Evolutionary conservation across 2,888 invertebrate genomes (phyloP).

Genomic region (Drosophila anomelani): DNA sequence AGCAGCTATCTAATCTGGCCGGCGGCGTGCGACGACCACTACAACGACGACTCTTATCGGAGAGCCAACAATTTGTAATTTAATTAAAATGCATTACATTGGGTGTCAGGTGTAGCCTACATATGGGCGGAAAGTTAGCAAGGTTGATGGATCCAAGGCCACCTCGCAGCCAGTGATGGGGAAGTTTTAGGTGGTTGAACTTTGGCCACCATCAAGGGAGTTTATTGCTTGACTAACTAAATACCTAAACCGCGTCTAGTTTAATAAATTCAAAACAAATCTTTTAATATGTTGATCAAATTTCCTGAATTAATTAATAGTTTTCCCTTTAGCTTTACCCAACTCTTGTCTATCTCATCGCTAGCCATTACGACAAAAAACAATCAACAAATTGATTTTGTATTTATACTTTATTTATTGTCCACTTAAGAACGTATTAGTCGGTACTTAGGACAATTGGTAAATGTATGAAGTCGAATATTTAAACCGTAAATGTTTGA

Average conservation of each 20-base stretch:
- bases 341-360: not conserved
- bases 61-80: conserved; percentile 33
- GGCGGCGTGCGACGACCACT: conserved; percentile 2
- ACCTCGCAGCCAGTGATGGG: not conserved
- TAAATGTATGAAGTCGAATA: conserved; percentile 27
- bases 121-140: conserved; percentile 11
- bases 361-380: not conserved
- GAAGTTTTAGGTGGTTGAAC: conserved; percentile 1
- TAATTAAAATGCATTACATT: conserved; percentile 42
- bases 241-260: too few relatives aligned
- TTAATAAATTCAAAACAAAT: not conserved
- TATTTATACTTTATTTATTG: conserved; percentile 60
- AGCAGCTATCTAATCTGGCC: conserved; percentile 63
- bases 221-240: not conserved
- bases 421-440: conserved; percentile 58
- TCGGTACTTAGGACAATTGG: conserved; percentile 40
- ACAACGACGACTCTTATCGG: conserved; percentile 11
- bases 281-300: not conserved
- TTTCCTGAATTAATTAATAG: not conserved
- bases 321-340: not conserved
- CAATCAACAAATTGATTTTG: conserved; percentile 19
- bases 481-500: conserved; percentile 18
- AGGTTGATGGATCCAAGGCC: not conserved
- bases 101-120: conserved; percentile 34
- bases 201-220: not conserved